Evolutionary conservation across 1,140 invertebrate genomes (phyloP), one percentile per base, ranked within the genome.

Genomic region (Tenebrio molitor): DNA sequence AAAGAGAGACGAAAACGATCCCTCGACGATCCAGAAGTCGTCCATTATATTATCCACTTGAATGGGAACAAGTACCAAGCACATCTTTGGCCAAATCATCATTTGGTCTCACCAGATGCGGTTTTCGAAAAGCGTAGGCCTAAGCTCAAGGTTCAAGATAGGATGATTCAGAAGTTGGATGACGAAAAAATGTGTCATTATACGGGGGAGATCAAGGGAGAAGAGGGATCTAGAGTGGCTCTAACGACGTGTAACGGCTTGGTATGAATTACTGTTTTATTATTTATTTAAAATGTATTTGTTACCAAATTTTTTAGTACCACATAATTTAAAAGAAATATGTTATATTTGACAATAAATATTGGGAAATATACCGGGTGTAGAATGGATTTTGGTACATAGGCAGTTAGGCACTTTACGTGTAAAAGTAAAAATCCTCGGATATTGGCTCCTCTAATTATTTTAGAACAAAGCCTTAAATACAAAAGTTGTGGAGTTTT

Each of bases 231-330:
- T 0, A 82, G 80, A 34, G 88, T 84, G 3, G 88, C 89, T 4
- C 69, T 90, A n/a, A 88, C 88, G 17, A 82, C 87, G 0, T 90
- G 89, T 72, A 82, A 89, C 46, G 89, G 89, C 19, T 82, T 91
- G 84, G 89, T 90, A 83, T 85, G 86, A n/a, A n/a, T n/a, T 86
- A 76, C 8, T 1, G 4, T 21, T 33, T 33, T 33, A 2, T 15
- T 8, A 46, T 19, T 53, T 53, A 17, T 10, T 53, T 15, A 53
- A 53, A 53, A 53, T 15, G 1, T 12, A n/a, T n/a, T n/a, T n/a
- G n/a, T n/a, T n/a, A n/a, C n/a, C n/a, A n/a, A n/a, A n/a, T n/a
- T n/a, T n/a, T n/a, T n/a, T n/a, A n/a, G n/a, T n/a, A n/a, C n/a
- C n/a, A n/a, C n/a, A n/a, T n/a, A n/a, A n/a, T n/a, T n/a, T n/a